phyloP scores from a whole-genome alignment of 2,888 invertebrate genomes.

The Kryphioiulus occultus region DNA sequence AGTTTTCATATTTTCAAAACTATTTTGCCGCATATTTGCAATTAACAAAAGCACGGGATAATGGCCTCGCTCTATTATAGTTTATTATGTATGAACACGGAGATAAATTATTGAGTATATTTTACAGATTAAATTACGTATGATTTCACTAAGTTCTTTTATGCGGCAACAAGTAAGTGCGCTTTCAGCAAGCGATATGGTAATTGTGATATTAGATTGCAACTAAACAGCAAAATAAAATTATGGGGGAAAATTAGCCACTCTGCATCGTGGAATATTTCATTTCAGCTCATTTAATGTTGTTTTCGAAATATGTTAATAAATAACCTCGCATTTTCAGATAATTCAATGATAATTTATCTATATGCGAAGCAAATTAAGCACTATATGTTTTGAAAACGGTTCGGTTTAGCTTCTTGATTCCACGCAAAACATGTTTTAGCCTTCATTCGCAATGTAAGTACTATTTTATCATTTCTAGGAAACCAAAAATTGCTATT shows the following conservation, averaged over 20 bases:
- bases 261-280: not conserved
- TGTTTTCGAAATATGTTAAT: not conserved
- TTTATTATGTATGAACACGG: not conserved
- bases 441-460: no score
- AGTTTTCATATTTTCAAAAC: not conserved
- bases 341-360: no score
- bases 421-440: no score
- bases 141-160: not conserved
- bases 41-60: not conserved
- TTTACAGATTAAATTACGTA: not conserved
- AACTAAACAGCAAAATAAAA: not conserved
- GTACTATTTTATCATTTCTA: no score
- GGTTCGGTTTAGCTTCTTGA: no score
- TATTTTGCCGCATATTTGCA: slow-evolving; percentile 10
- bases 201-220: slow-evolving; percentile 2
- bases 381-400: no score
- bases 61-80: not conserved
- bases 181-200: not conserved
- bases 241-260: not conserved
- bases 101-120: not conserved
- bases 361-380: no score
- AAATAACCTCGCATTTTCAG: no score
- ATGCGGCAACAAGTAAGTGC: not conserved
- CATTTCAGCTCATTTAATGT: not conserved
- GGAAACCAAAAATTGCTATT: no score